Base-by-base conservation (phyloP, 2,888 invertebrate genomes). In the Zonitis immaculata region DNA sequence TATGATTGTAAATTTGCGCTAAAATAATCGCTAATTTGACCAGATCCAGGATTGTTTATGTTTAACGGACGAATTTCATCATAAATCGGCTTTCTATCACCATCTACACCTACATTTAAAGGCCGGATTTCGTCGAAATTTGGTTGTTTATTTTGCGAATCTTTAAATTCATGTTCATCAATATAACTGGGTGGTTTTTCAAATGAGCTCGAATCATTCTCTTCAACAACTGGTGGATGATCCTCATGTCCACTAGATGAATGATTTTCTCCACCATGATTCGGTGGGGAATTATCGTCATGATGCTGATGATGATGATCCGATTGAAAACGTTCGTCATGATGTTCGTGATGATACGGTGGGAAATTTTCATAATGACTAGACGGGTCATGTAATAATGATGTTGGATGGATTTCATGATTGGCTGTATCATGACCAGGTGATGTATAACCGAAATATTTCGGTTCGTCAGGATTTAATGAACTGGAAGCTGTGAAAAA, bases 401-500 rank as follows among this genome's bases (percentile, higher is more conserved):
- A 42, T 52, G 49, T 12, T 42, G 27, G 30, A 49, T 42, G n/a
- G 42, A 46, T 30, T 53, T 28, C 14, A 42, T 43, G 42, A 6
- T 25, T 35, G n/a, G n/a, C n/a, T 30, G 32, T 35, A 30, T 57
- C 53, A 11, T 45, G 45, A 30, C 55, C 51, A 22, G 57, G 50
- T 39, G 56, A 51, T 18, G 59, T 58, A 25, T 64, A 47, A 28
- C 59, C 65, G 50, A 66, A 69, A 5, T 61, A 60, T 20, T 59
- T 61, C 14, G 69, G 68, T 45, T 65, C 59, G 25, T 65, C 62
- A 9, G 70, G 66, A 47, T 65, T 61, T 4, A 67, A 55, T 8
- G 68, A 68, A 9, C 68, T 63, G 22, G 70, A 67, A n/a, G 70
- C 70, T 5, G 65, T 61, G 6, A 70, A 58, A 30, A 70, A 66